Conservation (phyloP, 2,113 vertebrate species). For the Recurvirostra avosetta region DNA sequence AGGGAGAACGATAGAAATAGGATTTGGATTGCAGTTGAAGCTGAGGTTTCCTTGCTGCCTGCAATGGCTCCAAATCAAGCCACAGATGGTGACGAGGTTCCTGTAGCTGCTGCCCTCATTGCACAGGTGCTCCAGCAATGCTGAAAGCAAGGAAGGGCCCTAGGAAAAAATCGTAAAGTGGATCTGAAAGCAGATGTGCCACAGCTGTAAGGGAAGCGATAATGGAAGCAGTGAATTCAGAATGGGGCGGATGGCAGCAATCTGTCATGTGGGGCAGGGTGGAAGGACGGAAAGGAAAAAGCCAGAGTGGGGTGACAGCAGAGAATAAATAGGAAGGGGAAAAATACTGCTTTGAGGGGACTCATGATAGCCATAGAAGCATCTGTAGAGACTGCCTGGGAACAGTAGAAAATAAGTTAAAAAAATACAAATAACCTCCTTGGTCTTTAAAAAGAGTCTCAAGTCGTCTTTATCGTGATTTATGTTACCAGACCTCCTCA, state of each 20-base stretch:
- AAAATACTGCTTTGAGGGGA: neutral
- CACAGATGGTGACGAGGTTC: neutral
- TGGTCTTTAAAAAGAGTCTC: neutral
- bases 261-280: neutral
- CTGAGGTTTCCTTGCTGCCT: neutral
- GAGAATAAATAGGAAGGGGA: neutral
- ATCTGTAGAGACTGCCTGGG: neutral
- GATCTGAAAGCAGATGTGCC: slow-evolving; percentile 43
- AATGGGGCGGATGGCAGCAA: neutral
- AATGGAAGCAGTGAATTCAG: neutral
- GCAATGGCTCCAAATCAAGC: neutral
- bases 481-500: neutral
- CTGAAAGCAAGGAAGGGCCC: neutral
- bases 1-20: neutral
- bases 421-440: neutral
- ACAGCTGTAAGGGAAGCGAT: slow-evolving; percentile 18
- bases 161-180: neutral
- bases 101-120: neutral
- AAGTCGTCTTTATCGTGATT: neutral
- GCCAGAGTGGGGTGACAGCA: neutral
- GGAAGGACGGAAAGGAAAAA: neutral
- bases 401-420: neutral
- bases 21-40: neutral
- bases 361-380: neutral
- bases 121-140: neutral